These are phyloP conservation scores for Epsilonema sp. DNA, from an alignment of 2,888 invertebrate species.

Conservation along the genomic window DNA sequence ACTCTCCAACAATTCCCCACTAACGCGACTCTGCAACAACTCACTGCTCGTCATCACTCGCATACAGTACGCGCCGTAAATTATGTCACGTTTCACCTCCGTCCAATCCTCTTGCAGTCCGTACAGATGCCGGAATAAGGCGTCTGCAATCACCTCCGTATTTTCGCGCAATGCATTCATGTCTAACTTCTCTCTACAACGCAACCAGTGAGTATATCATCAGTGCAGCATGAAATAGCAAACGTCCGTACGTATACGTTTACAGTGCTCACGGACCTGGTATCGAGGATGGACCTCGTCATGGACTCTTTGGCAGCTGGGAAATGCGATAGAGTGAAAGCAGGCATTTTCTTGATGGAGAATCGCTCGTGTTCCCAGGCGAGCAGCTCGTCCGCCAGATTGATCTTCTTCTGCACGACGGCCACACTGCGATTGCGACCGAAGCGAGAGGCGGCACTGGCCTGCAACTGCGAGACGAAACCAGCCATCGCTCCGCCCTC, in stretches of 20 bases:
- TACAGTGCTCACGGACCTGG: no score
- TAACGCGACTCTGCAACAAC: conserved; percentile 43
- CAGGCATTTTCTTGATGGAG: conserved; percentile 70
- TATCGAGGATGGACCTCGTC: conserved; percentile 33
- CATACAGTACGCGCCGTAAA: no score
- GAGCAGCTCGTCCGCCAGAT: conserved; percentile 66
- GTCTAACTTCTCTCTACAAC: conserved; percentile 39
- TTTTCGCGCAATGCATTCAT: conserved; percentile 44
- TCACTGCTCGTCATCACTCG: no score
- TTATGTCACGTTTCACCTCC: no score
- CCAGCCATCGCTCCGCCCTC: conserved; percentile 50
- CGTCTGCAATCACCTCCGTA: conserved; percentile 55
- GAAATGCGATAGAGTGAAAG: conserved; percentile 67
- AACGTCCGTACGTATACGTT: no score
- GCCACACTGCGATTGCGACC: conserved; percentile 10
- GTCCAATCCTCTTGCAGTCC: conserved; percentile 20
- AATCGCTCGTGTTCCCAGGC: conserved; percentile 96
- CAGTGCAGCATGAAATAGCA: no score
- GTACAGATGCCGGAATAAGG: conserved; percentile 47
- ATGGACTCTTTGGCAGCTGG: conserved; percentile 29
- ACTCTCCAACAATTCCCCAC: conserved; percentile 47
- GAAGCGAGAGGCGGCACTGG: not conserved
- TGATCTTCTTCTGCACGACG: conserved; percentile 69
- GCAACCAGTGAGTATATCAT: no score
- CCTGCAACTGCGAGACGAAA: conserved; percentile 24